Evolutionary conservation across 2,797 vertebrate genomes (phyloP), one percentile per base, ranked within the genome.

Genomic region (Chaetophractus vellerosus): DNA sequence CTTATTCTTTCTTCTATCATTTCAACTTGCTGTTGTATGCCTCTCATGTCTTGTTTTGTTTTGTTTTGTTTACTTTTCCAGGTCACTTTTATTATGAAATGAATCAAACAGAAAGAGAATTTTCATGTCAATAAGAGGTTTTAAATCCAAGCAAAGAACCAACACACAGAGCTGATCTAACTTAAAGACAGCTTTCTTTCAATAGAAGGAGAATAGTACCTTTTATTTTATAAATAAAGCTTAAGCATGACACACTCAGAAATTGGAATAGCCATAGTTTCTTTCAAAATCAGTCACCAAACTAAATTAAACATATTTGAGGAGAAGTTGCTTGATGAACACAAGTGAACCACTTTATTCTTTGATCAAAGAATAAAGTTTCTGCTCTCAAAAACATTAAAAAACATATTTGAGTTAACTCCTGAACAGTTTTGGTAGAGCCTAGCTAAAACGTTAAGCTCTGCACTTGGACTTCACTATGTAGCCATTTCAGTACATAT

Each of bases 101-200:
- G 36, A 88, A n/a, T 78, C 66, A 95, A 93, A 28, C 64, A 38
- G 21, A 36, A 24, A 31, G 76, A 80, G 36, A 72, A 92, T 76
- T 33, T 68, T 16, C 12, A 78, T 5, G 14, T 61, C 92, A 83
- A 68, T 75, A 83, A 93, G 36, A 41, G 78, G 81, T 45, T 68
- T 61, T 90, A 93, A 89, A 80, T 63, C 28, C 80, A 90, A 96
- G 61, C 74, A 61, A 76, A 90, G 45, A 82, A 69, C 12, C 66
- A 87, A 83, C 45, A 90, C 11, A 82, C 6, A 14, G 9, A 26
- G 26, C 6, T 41, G 50, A 36, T 69, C 72, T 83, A 76, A 85
- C 23, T 48, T 94, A 92, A 52, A 88, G 81, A 45, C n/a, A 52
- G 28, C 24, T 61, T 88, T 18, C 24, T 84, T 92, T 81, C 19